A percentile compares a stretch with the other conserved stretches of the same genome.
phyloP scores from a whole-genome alignment of 1,140 invertebrate genomes.

The Vanessa atalanta region DNA sequence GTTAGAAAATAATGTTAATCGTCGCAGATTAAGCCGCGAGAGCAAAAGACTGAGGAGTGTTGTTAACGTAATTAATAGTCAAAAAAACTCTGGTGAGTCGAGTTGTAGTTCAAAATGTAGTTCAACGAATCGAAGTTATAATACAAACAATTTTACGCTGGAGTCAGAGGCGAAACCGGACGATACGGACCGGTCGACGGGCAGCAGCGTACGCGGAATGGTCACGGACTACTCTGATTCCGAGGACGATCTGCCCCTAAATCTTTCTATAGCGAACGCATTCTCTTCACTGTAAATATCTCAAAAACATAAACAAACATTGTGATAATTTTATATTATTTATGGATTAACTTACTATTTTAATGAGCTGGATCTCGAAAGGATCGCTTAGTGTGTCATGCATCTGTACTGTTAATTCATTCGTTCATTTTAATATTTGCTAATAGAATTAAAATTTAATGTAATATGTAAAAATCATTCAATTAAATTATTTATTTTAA shows the following conservation, averaged over 20 bases:
- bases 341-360: conserved; percentile 10
- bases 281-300: conserved; percentile 17
- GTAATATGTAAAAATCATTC: conserved; percentile 3
- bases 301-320: conserved; percentile 22
- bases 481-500: conserved; percentile 2
- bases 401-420: neutral
- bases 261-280: conserved; percentile 52
- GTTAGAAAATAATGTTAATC: conserved; percentile 32
- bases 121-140: neutral
- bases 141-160: neutral
- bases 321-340: conserved; percentile 40
- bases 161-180: neutral
- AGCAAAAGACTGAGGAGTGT: conserved; percentile 72
- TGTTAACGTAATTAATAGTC: conserved; percentile 59
- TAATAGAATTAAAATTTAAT: conserved; percentile 1
- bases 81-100: conserved; percentile 38
- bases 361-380: conserved; percentile 22
- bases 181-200: neutral
- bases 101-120: conserved; percentile 14
- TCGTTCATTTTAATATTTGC: neutral
- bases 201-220: neutral
- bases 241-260: conserved; percentile 61
- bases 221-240: conserved; percentile 45
- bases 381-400: neutral
- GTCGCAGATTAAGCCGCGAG: conserved; percentile 45